Evolutionary conservation across 2,888 invertebrate genomes (phyloP).

Genomic region (Hipparchia semele): DNA sequence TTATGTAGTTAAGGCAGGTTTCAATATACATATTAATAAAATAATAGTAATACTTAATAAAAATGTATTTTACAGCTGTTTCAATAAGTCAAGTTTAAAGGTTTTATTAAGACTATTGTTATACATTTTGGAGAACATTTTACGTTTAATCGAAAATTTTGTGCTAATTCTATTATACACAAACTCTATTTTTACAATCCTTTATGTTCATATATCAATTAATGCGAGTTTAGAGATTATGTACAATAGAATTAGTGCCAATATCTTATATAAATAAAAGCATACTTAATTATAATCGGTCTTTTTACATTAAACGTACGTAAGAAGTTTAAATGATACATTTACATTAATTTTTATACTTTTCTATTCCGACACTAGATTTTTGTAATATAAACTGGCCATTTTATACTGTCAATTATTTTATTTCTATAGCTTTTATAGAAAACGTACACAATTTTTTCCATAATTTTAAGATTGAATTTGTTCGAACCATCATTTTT

Average conservation of each 20-base stretch:
- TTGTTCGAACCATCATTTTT: conserved; percentile 68
- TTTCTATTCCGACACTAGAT: conserved; percentile 16
- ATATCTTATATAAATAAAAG: no score
- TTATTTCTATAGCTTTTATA: conserved; percentile 30
- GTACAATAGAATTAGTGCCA: no score
- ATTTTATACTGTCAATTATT: conserved; percentile 30
- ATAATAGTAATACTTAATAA: conserved; percentile 14
- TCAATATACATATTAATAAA: conserved; percentile 15
- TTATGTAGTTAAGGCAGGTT: conserved; percentile 31
- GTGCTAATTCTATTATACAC: no score
- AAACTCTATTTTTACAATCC: no score
- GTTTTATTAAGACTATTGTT: conserved; percentile 4
- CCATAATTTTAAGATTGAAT: conserved; percentile 46
- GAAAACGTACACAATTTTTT: conserved; percentile 44
- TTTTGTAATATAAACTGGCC: conserved; percentile 35
- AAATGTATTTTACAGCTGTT: conserved; percentile 14
- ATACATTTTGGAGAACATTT: conserved; percentile 14
- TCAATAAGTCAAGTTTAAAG: conserved; percentile 18
- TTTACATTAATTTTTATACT: conserved; percentile 22
- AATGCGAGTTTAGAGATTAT: no score
- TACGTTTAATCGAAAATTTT: not conserved
- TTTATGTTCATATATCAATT: no score
- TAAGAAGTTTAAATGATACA: conserved; percentile 2
- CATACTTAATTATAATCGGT: not conserved
- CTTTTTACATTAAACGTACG: not conserved